phyloP scores from a whole-genome alignment of 2,888 invertebrate genomes.

The Patella depressa region DNA sequence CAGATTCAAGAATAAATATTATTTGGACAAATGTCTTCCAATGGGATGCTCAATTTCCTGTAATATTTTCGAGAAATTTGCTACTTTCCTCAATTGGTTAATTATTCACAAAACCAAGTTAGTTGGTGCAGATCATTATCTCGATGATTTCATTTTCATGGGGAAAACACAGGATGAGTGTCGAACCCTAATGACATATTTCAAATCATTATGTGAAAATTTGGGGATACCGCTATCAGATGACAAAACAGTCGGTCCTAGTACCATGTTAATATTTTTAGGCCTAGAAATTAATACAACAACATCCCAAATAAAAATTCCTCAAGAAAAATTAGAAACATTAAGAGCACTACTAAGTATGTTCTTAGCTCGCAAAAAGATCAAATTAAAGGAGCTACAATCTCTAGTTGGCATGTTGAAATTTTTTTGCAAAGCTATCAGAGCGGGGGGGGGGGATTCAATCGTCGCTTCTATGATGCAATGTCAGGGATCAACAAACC shows the following conservation, averaged over 20 bases:
- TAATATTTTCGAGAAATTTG: constrained; percentile 20
- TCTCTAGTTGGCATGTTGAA: neutral
- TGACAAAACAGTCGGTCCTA: neutral
- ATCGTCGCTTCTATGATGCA: constrained; percentile 8
- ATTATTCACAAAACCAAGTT: neutral
- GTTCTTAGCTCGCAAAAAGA: neutral
- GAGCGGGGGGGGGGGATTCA: neutral
- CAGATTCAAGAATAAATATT: constrained; percentile 15
- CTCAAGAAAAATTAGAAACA: neutral
- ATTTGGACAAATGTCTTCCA: constrained; percentile 28
- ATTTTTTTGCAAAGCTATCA: constrained; percentile 6
- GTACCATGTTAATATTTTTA: neutral
- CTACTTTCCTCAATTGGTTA: constrained; percentile 20
- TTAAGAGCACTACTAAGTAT: neutral
- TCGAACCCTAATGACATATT: neutral
- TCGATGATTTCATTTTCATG: neutral
- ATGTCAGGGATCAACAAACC: neutral
- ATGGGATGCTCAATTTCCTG: constrained; percentile 22
- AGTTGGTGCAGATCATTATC: neutral
- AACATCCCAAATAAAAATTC: neutral
- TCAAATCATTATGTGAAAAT: neutral
- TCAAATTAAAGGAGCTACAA: constrained; percentile 17
- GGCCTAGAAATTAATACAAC: neutral
- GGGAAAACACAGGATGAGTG: neutral
- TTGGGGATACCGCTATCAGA: neutral